phyloP scores from a whole-genome alignment of 2,888 invertebrate species.

The Cephus runcator region DNA sequence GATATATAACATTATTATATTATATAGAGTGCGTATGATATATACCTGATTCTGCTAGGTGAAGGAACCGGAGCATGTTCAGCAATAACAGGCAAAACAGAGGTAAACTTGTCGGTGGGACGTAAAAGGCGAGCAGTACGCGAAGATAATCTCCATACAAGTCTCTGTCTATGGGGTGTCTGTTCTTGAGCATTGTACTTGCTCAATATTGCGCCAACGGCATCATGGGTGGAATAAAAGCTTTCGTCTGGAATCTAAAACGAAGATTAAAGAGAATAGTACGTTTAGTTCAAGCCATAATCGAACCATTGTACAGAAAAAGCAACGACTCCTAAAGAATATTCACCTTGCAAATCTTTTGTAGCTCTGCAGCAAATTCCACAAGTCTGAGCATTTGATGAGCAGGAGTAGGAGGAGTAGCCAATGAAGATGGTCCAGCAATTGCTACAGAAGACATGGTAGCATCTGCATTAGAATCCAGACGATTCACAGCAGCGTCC shows the following conservation, averaged over 20 bases:
- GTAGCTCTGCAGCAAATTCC: conserved; percentile 78
- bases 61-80: conserved; percentile 70
- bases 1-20: background rate
- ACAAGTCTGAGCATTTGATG: conserved; percentile 73
- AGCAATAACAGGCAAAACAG: conserved; percentile 79
- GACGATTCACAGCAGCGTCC: conserved; percentile 68
- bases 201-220: conserved; percentile 73
- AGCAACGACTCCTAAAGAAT: background rate
- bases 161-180: conserved; percentile 76
- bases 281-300: background rate
- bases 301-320: background rate
- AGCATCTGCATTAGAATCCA: conserved; percentile 57
- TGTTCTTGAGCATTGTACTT: conserved; percentile 80
- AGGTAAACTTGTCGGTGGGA: conserved; percentile 79
- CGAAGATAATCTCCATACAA: conserved; percentile 82
- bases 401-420: conserved; percentile 52
- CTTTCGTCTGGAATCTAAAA: conserved; percentile 75
- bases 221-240: conserved; percentile 72
- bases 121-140: conserved; percentile 78
- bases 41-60: conserved; percentile 58
- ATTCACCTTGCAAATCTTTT: conserved; percentile 76
- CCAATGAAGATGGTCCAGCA: conserved; percentile 38
- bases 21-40: background rate
- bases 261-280: conserved; percentile 9
- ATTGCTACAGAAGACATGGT: conserved; percentile 28